Evolutionary conservation across 2,113 vertebrate genomes (phyloP), one percentile per base, ranked within the genome.

Genomic region (Sitta europaea): DNA sequence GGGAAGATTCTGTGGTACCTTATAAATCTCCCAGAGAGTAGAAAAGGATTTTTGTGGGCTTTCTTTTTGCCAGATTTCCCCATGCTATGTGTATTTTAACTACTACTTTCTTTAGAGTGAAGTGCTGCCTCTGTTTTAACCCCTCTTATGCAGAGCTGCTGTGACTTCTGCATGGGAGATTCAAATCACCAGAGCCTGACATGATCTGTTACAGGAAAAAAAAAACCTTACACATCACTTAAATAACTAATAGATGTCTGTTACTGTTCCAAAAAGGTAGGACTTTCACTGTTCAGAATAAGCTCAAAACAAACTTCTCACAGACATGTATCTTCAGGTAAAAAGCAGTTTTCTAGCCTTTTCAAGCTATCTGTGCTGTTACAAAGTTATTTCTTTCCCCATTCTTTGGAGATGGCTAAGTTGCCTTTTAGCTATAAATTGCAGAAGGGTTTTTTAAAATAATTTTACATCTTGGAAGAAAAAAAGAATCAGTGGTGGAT

Each of bases 11-110:
- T 94, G 51, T 84, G 51, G 76, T 92, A 93, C 70, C 75, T 95
- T 90, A 82, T 85, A 79, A 91, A 68, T 90, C 88, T 86, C 86
- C 75, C 40, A 92, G 91, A 84, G 70, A 68, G 68, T 42, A 96
- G 61, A 83, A 95, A 83, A 81, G 65, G 45, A 94, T 96, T 95
- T 96, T 85, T 96, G 91, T 95, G 80, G 86, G 80, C n/a, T 91
- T 92, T 66, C n/a, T 75, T 89, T 84, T 57, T 78, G 80, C 89
- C 80, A 96, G n/a, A 87, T 78, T 87, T 84, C 57, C 75, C 48
- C 40, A 62, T 38, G 57, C 55, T 72, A 54, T 68, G 65, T 63
- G n/a, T 81, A 75, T 81, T 92, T 94, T 63, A 94, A 90, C 71
- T 94, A 36, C 63, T 92, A 28, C 33, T 88, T 85, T 72, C 66